Evolutionary conservation across 2,113 vertebrate species (phyloP).

Genomic region (Oncorhynchus clarkii): DNA sequence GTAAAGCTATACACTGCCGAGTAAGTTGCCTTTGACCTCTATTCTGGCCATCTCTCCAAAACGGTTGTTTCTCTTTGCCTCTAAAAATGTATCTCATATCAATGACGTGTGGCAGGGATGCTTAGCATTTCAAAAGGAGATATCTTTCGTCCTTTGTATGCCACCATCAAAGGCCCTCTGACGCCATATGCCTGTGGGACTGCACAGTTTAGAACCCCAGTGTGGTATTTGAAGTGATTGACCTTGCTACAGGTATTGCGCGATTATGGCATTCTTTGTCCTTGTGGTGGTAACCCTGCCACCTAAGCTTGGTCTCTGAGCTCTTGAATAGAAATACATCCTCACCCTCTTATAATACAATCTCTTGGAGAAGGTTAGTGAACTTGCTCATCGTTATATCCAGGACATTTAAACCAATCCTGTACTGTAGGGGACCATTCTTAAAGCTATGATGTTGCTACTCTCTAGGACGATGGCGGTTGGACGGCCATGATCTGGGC

Average conservation of each 20-base stretch:
- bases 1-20: not conserved
- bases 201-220: not conserved
- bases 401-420: not conserved
- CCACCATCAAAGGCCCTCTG: not conserved
- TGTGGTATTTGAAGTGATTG: not conserved
- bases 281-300: too few species aligned
- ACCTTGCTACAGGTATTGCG: too few species aligned
- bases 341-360: too few species aligned
- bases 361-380: too few species aligned
- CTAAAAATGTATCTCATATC: not conserved
- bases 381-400: too few species aligned
- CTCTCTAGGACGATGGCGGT: slow-evolving; percentile 87
- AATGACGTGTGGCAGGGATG: not conserved
- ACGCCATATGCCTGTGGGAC: not conserved
- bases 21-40: not conserved
- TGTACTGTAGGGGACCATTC: not conserved
- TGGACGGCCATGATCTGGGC: slow-evolving; percentile 99
- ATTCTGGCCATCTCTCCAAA: not conserved
- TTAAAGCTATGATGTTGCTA: not conserved
- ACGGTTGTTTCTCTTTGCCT: not conserved
- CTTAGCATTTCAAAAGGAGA: not conserved
- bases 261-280: too few species aligned
- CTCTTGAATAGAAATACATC: too few species aligned
- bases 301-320: too few species aligned
- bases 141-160: not conserved